Evolutionary conservation across 2,888 invertebrate species (phyloP).

Genomic region (Anticlea derivata): DNA sequence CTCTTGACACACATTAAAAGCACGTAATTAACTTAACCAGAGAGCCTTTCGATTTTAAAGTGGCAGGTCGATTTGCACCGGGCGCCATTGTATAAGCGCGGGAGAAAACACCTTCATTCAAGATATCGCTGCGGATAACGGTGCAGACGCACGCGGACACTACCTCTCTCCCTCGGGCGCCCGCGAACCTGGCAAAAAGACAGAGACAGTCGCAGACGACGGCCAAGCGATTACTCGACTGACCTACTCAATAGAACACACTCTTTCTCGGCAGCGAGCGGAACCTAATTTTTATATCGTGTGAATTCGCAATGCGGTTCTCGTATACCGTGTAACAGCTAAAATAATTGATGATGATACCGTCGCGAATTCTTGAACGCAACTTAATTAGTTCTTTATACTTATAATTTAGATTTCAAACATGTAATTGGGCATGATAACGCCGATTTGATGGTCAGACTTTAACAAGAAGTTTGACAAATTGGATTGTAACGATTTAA

Average conservation of each 20-base stretch:
- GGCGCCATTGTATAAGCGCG: slow-evolving; percentile 80
- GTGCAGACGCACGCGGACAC: slow-evolving; percentile 70
- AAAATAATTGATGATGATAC: slow-evolving; percentile 43
- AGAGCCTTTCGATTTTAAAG: slow-evolving; percentile 74
- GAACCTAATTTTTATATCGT: slow-evolving; percentile 81
- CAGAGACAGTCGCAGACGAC: slow-evolving; percentile 60
- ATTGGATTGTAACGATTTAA: slow-evolving; percentile 26
- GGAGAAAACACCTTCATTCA: slow-evolving; percentile 83
- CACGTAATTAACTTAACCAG: slow-evolving; percentile 63
- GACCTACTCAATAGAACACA: slow-evolving; percentile 81
- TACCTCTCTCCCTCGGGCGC: slow-evolving; percentile 45
- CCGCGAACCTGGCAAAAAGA: slow-evolving; percentile 29
- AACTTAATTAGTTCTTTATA: slow-evolving; percentile 28
- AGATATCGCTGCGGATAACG: slow-evolving; percentile 82
- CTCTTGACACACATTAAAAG: slow-evolving; percentile 47
- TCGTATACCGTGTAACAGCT: slow-evolving; percentile 62
- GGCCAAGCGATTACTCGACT: slow-evolving; percentile 80
- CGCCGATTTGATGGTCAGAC: slow-evolving; percentile 24
- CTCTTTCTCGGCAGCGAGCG: slow-evolving; percentile 84
- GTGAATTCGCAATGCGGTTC: slow-evolving; percentile 72
- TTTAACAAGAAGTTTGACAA: slow-evolving; percentile 37
- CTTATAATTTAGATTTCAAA: slow-evolving; percentile 27
- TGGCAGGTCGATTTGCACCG: slow-evolving; percentile 62
- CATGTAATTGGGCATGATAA: slow-evolving; percentile 32
- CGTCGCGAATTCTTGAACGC: slow-evolving; percentile 42